Evolutionary conservation across 2,113 vertebrate genomes (phyloP).

Genomic region (Etheostoma cragini): DNA sequence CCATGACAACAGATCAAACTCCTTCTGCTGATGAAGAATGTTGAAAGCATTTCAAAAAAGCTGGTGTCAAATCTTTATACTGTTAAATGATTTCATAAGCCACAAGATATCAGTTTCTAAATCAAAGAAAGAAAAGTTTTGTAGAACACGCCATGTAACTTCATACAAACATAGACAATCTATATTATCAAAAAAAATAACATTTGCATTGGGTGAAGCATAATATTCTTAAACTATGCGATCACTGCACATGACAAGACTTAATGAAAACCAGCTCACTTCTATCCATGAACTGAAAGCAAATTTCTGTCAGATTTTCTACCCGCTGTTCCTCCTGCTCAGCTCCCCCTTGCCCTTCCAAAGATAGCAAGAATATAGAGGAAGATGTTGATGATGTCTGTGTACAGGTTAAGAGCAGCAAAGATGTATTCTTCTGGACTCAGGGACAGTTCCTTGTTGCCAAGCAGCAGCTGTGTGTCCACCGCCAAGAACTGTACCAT

Average conservation of each 20-base stretch:
- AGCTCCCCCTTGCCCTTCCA: conserved; percentile 62
- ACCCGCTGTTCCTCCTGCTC: conserved; percentile 7
- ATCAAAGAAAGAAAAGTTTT: conserved; percentile 19
- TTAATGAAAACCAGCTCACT: conserved; percentile 25
- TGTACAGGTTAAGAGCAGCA: conserved; percentile 79
- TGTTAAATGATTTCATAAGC: neutral
- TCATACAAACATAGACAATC: conserved; percentile 15
- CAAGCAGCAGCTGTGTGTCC: conserved; percentile 92
- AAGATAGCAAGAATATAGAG: conserved; percentile 76
- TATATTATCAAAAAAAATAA: conserved; percentile 24
- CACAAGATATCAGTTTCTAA: conserved; percentile 16
- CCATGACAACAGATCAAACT: neutral
- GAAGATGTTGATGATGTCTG: conserved; percentile 81
- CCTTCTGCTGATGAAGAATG: neutral
- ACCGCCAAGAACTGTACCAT: conserved; percentile 89
- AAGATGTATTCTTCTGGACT: conserved; percentile 82
- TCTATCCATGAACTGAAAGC: conserved; percentile 4
- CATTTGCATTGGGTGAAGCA: conserved; percentile 34
- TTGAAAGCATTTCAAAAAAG: neutral
- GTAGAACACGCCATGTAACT: conserved; percentile 27
- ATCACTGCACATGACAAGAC: conserved; percentile 32
- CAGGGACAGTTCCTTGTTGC: conserved; percentile 89
- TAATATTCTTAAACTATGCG: conserved; percentile 6
- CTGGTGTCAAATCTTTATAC: conserved; percentile 1
- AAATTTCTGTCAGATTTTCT: neutral